These are phyloP conservation scores for Orchesella cincta DNA, from an alignment of 1,140 invertebrate genomes.

Conservation along the genomic window DNA sequence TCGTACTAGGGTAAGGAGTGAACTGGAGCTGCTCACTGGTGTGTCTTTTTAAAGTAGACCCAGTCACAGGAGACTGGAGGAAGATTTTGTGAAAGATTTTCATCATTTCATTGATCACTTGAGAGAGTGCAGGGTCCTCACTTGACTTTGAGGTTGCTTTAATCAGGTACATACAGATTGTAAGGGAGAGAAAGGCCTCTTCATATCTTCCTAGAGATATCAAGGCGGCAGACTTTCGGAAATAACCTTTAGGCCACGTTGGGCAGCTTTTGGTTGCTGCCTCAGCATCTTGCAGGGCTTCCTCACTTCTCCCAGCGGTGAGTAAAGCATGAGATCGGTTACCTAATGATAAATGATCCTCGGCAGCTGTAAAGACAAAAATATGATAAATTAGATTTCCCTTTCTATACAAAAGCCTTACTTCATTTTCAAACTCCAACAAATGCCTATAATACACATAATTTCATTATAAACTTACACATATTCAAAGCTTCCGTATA, in stretches of 20 bases:
- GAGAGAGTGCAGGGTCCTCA: background rate
- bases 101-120: slow-evolving; percentile 39
- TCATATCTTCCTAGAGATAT: slow-evolving; percentile 66
- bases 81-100: slow-evolving; percentile 46
- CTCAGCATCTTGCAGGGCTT: slow-evolving; percentile 71
- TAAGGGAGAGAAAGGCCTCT: slow-evolving; percentile 68
- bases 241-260: slow-evolving; percentile 75
- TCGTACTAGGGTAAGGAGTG: background rate
- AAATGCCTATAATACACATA: background rate
- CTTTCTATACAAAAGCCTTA: background rate
- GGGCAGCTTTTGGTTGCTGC: slow-evolving; percentile 67
- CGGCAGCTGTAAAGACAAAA: slow-evolving; percentile 63
- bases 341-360: slow-evolving; percentile 69
- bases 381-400: slow-evolving; percentile 26
- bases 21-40: background rate
- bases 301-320: slow-evolving; percentile 65
- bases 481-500: slow-evolving; percentile 66
- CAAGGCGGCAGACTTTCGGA: slow-evolving; percentile 66
- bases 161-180: slow-evolving; percentile 64
- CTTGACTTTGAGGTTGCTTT: slow-evolving; percentile 24
- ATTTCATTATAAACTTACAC: slow-evolving; percentile 59
- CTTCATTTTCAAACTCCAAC: background rate
- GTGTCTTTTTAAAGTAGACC: background rate
- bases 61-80: background rate
- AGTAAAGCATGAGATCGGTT: slow-evolving; percentile 69